Evolutionary conservation across 1,140 invertebrate genomes (phyloP), one percentile per base, ranked within the genome.

Genomic region (Cyclargus thomasi): DNA sequence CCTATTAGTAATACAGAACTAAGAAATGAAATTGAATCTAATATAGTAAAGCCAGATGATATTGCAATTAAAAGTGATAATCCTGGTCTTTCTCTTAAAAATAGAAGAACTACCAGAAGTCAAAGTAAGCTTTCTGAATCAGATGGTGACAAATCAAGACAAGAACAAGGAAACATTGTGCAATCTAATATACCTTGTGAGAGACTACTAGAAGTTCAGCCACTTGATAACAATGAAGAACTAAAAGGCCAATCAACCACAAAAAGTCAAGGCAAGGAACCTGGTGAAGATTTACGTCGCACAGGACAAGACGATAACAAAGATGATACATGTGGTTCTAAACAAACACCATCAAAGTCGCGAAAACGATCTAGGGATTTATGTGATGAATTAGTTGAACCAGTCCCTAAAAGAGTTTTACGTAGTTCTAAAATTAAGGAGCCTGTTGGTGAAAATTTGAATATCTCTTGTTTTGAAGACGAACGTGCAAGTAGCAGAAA

Each of bases 401-500:
- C 53, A 65, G 68, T 65, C 29, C 68, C 62, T 59, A 86, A 86
- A 70, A 75, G 83, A 65, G 66, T 78, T 17, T 71, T 84, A 68
- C 78, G 82, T 23, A 86, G 80, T 77, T 75, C 77, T 18, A 68
- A 70, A 47, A 59, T 53, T 55, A 64, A 55, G 55, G 53, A 70
- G n/a, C 39, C 7, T 23, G 29, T 53, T 17, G 23, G 17, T 47
- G 16, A 59, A 63, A 57, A 65, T 62, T 59, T 53, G 36, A 59
- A 29, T 47, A 53, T 47, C 36, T 53, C 55, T 35, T n/a, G 20
- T 17, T 7, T 14, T 62, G 62, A 16, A 53, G 14, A 53, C 47
- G 53, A 67, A 29, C 8, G 7, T 2, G 1, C 6, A 20, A 20
- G 21, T n/a, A 18, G 16, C 8, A 55, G 8, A 11, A 59, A 59